phyloP scores from a whole-genome alignment of 2,888 invertebrate species.

The Folsomia candida region DNA sequence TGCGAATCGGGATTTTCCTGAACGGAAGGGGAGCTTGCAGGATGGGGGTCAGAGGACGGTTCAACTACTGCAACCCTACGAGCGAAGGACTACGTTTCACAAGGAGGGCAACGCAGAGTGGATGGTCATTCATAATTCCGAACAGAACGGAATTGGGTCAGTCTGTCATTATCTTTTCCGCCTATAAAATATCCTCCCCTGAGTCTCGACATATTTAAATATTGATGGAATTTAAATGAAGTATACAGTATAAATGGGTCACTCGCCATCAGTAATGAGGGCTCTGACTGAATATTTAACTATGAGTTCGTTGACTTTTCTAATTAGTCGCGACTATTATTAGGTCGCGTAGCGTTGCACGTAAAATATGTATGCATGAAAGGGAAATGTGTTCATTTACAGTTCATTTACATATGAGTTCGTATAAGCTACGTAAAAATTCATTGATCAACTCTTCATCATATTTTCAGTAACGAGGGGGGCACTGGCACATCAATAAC shows the following conservation, averaged over 20 bases:
- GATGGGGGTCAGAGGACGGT: neutral
- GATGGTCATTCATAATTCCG: neutral
- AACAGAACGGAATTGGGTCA: neutral
- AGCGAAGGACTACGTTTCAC: neutral
- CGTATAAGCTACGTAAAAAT: too few relatives aligned
- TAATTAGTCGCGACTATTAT: neutral
- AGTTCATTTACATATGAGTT: too few relatives aligned
- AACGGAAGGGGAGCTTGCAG: neutral
- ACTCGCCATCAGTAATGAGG: constrained; percentile 7
- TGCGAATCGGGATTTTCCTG: neutral
- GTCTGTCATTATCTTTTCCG: neutral
- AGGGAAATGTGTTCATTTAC: too few relatives aligned
- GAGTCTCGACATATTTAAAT: too few relatives aligned
- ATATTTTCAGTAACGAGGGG: neutral
- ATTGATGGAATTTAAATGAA: too few relatives aligned
- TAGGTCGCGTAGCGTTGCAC: too few relatives aligned
- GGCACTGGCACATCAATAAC: neutral
- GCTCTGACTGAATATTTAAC: neutral
- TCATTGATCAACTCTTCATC: too few relatives aligned
- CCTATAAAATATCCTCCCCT: too few relatives aligned
- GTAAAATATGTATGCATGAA: too few relatives aligned
- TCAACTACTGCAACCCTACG: neutral
- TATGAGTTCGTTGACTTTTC: neutral
- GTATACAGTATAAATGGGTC: neutral
- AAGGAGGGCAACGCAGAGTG: constrained; percentile 4